phyloP scores from a whole-genome alignment of 2,797 vertebrate genomes.

The Helicolenus hilgendorfi region DNA sequence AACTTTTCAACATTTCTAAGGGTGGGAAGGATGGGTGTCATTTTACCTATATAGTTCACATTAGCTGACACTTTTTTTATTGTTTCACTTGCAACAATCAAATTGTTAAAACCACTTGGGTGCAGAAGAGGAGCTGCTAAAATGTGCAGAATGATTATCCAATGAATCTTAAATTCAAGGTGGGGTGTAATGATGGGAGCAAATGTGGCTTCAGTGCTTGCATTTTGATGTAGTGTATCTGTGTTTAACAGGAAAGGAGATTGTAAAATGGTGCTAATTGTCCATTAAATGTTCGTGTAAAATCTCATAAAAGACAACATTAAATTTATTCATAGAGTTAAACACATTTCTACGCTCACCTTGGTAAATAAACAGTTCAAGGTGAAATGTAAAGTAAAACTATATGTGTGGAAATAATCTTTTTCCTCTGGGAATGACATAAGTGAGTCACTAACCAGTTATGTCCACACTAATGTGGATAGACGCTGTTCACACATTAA shows the following conservation, averaged over 20 bases:
- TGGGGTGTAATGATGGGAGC: neutral
- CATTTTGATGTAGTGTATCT: conserved; percentile 30
- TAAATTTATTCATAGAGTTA: neutral
- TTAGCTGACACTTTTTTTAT: neutral
- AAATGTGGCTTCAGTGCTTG: neutral
- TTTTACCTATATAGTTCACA: conserved; percentile 33
- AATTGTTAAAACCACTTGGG: neutral
- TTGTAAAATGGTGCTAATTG: conserved; percentile 44
- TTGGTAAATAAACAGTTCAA: conserved; percentile 35
- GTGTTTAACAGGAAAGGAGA: conserved; percentile 23
- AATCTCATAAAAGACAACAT: conserved; percentile 32
- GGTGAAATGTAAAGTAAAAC: conserved; percentile 29
- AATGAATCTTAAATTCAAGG: conserved; percentile 43
- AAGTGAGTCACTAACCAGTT: neutral
- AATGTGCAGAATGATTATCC: conserved; percentile 30
- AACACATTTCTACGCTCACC: neutral
- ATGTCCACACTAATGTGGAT: neutral
- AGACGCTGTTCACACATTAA: neutral
- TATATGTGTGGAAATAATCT: neutral
- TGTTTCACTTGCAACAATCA: neutral
- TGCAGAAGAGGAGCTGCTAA: conserved; percentile 6
- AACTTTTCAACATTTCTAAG: conserved; percentile 8
- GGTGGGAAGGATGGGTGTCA: neutral
- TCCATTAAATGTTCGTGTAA: conserved; percentile 41
- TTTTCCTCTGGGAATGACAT: neutral